phyloP scores from a whole-genome alignment of 2,888 invertebrate genomes.

The Xanthostigma xanthostigma region DNA sequence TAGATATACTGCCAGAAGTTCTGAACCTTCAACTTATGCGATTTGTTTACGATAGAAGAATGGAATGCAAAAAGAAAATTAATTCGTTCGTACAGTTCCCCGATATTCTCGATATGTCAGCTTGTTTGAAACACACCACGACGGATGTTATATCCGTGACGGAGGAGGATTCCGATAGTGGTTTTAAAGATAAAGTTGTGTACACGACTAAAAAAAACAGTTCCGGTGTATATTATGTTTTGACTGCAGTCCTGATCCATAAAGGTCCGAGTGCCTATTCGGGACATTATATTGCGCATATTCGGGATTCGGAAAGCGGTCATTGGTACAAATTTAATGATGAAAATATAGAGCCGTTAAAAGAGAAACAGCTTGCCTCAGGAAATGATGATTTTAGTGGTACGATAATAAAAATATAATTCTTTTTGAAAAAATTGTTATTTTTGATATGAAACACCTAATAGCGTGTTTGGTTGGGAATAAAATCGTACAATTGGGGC shows the following conservation, averaged over 20 bases:
- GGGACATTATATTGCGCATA: conserved; percentile 45
- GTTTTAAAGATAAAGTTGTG: not conserved
- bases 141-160: too few species aligned
- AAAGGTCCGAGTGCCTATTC: conserved; percentile 47
- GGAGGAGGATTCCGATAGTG: not conserved
- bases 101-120: conserved; percentile 40
- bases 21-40: conserved; percentile 44
- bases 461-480: too few species aligned
- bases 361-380: too few species aligned
- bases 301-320: conserved; percentile 26
- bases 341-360: conserved; percentile 27
- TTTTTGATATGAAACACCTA: too few species aligned
- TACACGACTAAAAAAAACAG: conserved; percentile 12
- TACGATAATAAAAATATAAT: too few species aligned
- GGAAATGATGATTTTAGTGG: too few species aligned
- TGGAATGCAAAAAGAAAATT: conserved; percentile 42
- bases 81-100: conserved; percentile 42
- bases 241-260: conserved; percentile 49
- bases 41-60: conserved; percentile 43
- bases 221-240: conserved; percentile 30
- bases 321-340: conserved; percentile 53
- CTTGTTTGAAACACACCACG: conserved; percentile 24
- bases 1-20: conserved; percentile 38
- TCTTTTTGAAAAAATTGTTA: too few species aligned
- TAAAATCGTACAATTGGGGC: too few species aligned